Evolutionary conservation across 2,113 vertebrate species (phyloP), one percentile per base, ranked within the genome.

Genomic region (Acanthisitta chloris): DNA sequence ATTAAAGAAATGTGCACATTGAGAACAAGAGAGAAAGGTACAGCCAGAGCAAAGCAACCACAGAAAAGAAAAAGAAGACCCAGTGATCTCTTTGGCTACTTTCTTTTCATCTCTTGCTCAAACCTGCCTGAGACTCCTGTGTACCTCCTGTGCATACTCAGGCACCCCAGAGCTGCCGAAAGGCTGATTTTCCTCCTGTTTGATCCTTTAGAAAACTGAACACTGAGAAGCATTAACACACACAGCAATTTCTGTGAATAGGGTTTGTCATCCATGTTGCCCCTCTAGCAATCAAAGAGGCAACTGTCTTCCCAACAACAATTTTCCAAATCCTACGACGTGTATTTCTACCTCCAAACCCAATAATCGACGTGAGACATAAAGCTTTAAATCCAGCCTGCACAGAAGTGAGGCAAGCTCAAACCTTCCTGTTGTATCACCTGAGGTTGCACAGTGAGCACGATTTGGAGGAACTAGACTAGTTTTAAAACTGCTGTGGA

Each of bases 241-340:
- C 36, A 17, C 1, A 58, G 66, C 67, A 93, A 72, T 89, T 90
- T 89, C 89, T 49, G 38, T 2, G 5, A 90, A 95, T 92, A 94
- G 81, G 64, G 10, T 36, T 73, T 93, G 43, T 55, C 67, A 80
- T 46, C 67, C 49, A 20, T 4, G 14, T 51, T 73, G 54, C 51
- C 81, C 93, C 81, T 91, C 91, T 1, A 66, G 91, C 87, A 92
- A n/a, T 72, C 58, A 36, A 36, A 52, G 43, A 61, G n/a, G 38
- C 29, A 92, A 40, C 36, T 38, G 23, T 49, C 36, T 36, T 51
- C 52, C 54, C 49, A 57, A 58, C 93, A 84, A 55, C 3, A 2
- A 6, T 12, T 86, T 51, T 58, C 64, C 34, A 83, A 26, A 46
- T 66, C 51, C 25, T 59, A 18, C 59, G 48, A 36, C 23, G 1